A percentile compares a stretch with the other conserved stretches of the same genome.
phyloP scores from a whole-genome alignment of 2,797 vertebrate genomes.

The Protosalanx chinensis region DNA sequence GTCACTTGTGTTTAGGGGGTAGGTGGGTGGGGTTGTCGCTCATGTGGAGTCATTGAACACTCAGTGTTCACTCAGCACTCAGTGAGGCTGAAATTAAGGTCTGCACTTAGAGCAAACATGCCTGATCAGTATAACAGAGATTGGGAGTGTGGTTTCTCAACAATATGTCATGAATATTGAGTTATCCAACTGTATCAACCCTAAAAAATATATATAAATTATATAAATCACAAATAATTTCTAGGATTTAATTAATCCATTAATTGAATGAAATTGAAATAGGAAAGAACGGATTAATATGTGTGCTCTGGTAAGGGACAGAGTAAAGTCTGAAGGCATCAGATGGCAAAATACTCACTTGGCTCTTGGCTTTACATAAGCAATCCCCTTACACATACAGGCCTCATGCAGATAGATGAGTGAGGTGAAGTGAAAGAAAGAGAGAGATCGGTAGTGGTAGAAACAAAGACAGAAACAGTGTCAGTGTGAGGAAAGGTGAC shows the following conservation, averaged over 20 bases:
- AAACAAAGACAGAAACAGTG: background rate
- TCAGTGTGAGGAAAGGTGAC: background rate
- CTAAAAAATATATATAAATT: background rate
- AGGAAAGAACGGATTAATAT: constrained; percentile 28
- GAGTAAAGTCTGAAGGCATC: too few relatives aligned
- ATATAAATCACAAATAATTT: too few relatives aligned
- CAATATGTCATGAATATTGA: constrained; percentile 51
- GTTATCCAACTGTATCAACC: background rate
- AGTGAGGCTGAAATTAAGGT: constrained; percentile 70
- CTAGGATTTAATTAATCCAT: too few relatives aligned
- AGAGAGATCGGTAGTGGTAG: background rate
- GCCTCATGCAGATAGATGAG: background rate
- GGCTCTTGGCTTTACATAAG: too few relatives aligned
- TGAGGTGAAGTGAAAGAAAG: background rate
- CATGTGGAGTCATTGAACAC: constrained; percentile 52
- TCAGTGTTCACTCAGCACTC: constrained; percentile 61
- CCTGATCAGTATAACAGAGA: constrained; percentile 53
- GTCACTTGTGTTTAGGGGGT: too few relatives aligned
- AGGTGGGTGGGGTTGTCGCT: constrained; percentile 19
- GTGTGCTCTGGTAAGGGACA: too few relatives aligned
- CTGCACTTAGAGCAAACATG: constrained; percentile 63
- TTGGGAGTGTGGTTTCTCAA: constrained; percentile 48
- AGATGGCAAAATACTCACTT: too few relatives aligned
- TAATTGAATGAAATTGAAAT: too few relatives aligned
- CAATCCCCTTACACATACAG: constrained; percentile 5